These are phyloP conservation scores for Antigone vipio DNA, from an alignment of 2,113 vertebrate species.

Conservation along the genomic window DNA sequence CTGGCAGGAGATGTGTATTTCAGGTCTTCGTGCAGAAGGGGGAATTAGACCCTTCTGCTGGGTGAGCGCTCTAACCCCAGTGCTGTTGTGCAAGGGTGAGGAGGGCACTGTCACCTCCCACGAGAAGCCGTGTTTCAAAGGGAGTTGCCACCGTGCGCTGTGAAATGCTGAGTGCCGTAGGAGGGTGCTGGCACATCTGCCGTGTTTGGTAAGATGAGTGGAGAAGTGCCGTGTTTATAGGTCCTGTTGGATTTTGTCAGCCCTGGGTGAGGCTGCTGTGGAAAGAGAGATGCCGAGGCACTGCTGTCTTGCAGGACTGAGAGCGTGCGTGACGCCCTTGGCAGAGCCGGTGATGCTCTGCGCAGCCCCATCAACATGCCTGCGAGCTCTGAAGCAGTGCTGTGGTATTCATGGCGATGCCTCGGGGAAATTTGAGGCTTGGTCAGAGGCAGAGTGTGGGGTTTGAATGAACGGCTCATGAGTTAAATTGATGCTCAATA, in stretches of 20 bases:
- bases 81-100: not conserved
- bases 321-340: accelerated
- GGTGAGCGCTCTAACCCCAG: not conserved
- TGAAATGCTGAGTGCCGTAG: not conserved
- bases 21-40: not conserved
- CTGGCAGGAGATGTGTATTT: not conserved
- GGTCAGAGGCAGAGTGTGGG: not conserved
- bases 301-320: not conserved
- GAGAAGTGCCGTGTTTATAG: not conserved
- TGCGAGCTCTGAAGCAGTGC: not conserved
- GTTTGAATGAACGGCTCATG: not conserved
- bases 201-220: not conserved
- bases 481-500: not conserved
- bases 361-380: accelerated
- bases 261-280: not conserved
- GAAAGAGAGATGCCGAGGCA: not conserved
- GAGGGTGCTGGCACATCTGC: not conserved
- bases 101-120: not conserved
- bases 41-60: not conserved
- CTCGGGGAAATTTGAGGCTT: not conserved
- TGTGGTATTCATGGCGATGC: not conserved
- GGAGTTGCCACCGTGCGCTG: not conserved
- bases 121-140: not conserved
- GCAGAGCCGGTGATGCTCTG: not conserved
- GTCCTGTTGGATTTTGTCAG: accelerated